Evolutionary conservation across 2,113 vertebrate genomes (phyloP).

Genomic region (Tretioscincus oriximinensis): DNA sequence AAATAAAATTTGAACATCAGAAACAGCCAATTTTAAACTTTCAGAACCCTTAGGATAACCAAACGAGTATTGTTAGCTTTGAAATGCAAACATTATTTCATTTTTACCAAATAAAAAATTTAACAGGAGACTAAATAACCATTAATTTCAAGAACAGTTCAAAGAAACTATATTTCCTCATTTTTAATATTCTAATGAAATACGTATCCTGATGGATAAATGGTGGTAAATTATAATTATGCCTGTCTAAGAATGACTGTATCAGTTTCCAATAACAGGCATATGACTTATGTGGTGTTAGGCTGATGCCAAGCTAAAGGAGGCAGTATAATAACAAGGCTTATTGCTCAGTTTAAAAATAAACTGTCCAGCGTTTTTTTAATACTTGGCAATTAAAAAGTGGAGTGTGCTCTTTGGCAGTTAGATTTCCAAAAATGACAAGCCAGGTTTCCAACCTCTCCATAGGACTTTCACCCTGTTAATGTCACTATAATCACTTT

Average conservation of each 20-base stretch:
- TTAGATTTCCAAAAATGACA: slow-evolving; percentile 9
- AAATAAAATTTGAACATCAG: background rate
- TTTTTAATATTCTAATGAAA: background rate
- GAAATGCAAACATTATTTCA: fast-evolving
- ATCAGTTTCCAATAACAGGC: background rate
- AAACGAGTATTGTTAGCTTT: background rate
- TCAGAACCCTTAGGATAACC: background rate
- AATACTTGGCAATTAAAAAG: slow-evolving; percentile 3
- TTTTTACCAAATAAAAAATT: background rate
- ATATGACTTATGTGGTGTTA: fast-evolving
- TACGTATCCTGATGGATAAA: background rate
- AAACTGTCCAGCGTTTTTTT: background rate
- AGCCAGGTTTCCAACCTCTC: slow-evolving; percentile 6
- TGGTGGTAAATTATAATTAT: fast-evolving
- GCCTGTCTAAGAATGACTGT: background rate
- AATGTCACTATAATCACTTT: background rate
- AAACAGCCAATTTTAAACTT: background rate
- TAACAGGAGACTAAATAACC: background rate
- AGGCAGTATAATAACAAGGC: background rate
- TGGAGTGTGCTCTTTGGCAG: background rate
- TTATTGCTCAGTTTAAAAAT: slow-evolving; percentile 5
- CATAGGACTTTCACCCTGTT: background rate
- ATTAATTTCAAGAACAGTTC: background rate
- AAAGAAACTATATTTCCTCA: background rate
- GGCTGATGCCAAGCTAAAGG: background rate